Evolutionary conservation across 2,888 invertebrate genomes (phyloP), one percentile per base, ranked within the genome.

Genomic region (Leucozona laternaria): DNA sequence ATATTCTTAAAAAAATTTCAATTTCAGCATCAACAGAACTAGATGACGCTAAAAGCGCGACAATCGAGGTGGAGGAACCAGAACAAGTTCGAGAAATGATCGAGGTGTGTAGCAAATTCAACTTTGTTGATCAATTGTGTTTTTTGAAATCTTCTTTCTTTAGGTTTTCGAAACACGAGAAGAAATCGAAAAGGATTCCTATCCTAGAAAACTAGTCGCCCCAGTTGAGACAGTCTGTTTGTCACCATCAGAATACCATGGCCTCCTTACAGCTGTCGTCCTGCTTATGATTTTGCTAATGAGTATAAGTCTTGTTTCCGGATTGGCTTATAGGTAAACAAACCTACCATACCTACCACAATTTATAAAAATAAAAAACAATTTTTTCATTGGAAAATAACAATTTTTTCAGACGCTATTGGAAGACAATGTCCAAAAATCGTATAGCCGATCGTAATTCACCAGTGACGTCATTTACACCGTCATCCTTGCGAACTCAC

Each of bases 21-120:
- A 40, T 88, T 88, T 10, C 31, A 86, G 81, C 78, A 62, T n/a
- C 58, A n/a, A 70, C 79, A 17, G 86, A 86, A 81, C 81, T 37
- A 88, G 73, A 76, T 11, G 34, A 57, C 2, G 75, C 80, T 10
- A 75, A 73, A 40, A 79, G 89, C 43, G 89, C 90, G 53, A 89
- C 77, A 8, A 88, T 48, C 89, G 92, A 89, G 82, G 45, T 82
- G 0, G 93, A 93, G 58, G 92, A 92, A 73, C 95, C 95, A 15
- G 97, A 97, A 91, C 97, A 96, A 91, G 97, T 97, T 37, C 93
- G 97, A 88, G 97, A 97, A 93, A 97, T 97, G 96, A 97, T 97
- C 88, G 97, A 97, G 94, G 97, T 96, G 92, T 88, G 86, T 37
- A n/a, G 2, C 1, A 10, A 25, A 0, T 25, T 62, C 2, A 40